Base-by-base conservation (phyloP, 2,888 invertebrate genomes). In the Koerneria pararmatus region DNA sequence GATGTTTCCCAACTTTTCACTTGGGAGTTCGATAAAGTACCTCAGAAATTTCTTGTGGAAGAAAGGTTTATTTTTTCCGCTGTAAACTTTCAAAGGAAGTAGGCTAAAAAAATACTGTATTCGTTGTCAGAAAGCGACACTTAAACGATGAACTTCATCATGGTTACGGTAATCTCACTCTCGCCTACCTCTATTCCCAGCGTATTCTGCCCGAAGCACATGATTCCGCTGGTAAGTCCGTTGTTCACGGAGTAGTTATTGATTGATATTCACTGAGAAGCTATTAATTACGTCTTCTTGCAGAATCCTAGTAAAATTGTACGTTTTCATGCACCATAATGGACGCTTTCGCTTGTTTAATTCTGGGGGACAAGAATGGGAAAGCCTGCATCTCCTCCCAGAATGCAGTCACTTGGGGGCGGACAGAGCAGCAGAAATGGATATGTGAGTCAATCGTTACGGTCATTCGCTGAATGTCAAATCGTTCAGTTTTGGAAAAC, bases 31-130 rank as follows among this genome's bases (percentile, higher is more conserved):
- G 31, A 57, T 27, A 19, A 32, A 19, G 29, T 27, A 31, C 29
- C 57, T 8, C 6, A 27, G 11, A 32, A 57, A 6, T 57, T 31
- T 22, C 15, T 57, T 32, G 15, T 15, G 11, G n/a, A n/a, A n/a
- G n/a, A 15, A 41, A 41, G 46, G 46, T 41, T 11, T n/a, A n/a
- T 15, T 15, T n/a, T 15, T 41, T 41, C n/a, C 11, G 11, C 46
- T n/a, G n/a, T 6, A 51, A 8, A 24, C 53, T 51, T 6, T 24
- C 53, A 6, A 51, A 51, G 53, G 6, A n/a, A 15, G 53, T 51
- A 8, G 8, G 24, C 24, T 24, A 8, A 35, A 27, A 34, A 63
- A 67, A 51, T 4, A 71, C 71, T 69, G 63, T 57, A 62, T 68
- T 34, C 66, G 65, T 48, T 68, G 66, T 57, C 48, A 64, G 53